These are phyloP conservation scores for Orthonevra nobilis DNA, from an alignment of 2,888 invertebrate species.

Conservation along the genomic window DNA sequence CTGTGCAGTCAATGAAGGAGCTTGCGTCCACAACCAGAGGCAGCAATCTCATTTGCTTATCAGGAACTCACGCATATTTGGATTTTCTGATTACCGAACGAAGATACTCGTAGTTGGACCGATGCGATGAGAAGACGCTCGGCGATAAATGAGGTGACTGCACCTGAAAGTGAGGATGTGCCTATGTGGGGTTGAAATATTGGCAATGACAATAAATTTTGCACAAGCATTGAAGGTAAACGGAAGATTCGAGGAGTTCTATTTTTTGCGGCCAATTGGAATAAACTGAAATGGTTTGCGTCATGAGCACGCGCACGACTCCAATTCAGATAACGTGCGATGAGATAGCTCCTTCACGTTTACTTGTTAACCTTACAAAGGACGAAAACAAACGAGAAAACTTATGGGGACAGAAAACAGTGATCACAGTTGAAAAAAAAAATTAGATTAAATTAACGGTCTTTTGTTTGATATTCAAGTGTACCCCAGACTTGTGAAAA, in stretches of 20 bases:
- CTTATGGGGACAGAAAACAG: no score
- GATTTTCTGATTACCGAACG: constrained; percentile 68
- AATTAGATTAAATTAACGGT: no score
- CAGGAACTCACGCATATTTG: constrained; percentile 72
- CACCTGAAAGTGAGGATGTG: constrained; percentile 49
- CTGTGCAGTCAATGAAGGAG: neutral
- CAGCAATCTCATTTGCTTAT: constrained; percentile 71
- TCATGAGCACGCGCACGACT: constrained; percentile 9
- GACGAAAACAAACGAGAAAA: no score
- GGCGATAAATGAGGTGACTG: constrained; percentile 53
- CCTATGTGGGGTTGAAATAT: constrained; percentile 55
- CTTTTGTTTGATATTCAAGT: no score
- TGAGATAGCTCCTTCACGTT: neutral
- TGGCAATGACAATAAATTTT: constrained; percentile 54
- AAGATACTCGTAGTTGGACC: constrained; percentile 48
- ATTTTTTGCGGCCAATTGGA: constrained; percentile 22
- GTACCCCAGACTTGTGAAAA: no score
- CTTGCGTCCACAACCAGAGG: constrained; percentile 25
- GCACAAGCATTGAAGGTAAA: constrained; percentile 3
- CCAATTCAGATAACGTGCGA: constrained; percentile 23
- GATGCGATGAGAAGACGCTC: neutral
- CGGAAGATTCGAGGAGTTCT: neutral
- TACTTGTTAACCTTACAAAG: no score
- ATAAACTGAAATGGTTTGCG: constrained; percentile 12
- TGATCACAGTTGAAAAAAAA: no score